Percentiles rank a stretch among this genome's conserved stretches.
phyloP scores from a whole-genome alignment of 2,888 invertebrate species.

The Heliconius cydno region DNA sequence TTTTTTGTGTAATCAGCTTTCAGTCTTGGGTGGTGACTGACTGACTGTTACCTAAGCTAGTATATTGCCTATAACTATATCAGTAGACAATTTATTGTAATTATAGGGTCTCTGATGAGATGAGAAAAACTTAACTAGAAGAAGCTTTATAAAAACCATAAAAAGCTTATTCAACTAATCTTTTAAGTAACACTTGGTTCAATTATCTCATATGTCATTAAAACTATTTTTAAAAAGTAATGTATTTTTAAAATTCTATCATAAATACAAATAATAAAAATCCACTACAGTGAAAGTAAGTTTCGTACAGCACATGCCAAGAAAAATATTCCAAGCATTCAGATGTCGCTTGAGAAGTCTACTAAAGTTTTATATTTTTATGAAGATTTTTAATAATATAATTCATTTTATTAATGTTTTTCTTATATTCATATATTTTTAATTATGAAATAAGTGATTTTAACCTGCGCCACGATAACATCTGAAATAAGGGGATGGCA shows the following conservation, averaged over 20 bases:
- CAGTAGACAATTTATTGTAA: background rate
- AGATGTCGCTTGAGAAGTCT: background rate
- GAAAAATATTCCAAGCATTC: background rate
- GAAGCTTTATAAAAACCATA: background rate
- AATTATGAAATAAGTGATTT: background rate
- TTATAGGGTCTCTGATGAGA: too few relatives aligned
- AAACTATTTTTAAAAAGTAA: background rate
- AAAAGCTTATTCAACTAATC: background rate
- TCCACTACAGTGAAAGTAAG: conserved; percentile 3
- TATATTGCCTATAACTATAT: background rate
- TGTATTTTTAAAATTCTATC: background rate
- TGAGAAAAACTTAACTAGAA: background rate
- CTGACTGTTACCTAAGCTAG: background rate
- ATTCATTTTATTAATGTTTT: background rate
- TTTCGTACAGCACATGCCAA: conserved; percentile 3
- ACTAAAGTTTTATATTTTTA: background rate
- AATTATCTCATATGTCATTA: background rate
- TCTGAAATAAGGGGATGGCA: background rate
- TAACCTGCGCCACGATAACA: background rate
- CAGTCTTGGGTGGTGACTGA: background rate
- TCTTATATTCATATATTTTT: background rate
- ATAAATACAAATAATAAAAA: conserved; percentile 10
- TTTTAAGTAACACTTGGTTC: background rate
- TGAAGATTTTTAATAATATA: background rate
- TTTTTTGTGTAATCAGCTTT: background rate